Base-by-base conservation (phyloP, 2,888 invertebrate species). In the Dascillus cervinus region DNA sequence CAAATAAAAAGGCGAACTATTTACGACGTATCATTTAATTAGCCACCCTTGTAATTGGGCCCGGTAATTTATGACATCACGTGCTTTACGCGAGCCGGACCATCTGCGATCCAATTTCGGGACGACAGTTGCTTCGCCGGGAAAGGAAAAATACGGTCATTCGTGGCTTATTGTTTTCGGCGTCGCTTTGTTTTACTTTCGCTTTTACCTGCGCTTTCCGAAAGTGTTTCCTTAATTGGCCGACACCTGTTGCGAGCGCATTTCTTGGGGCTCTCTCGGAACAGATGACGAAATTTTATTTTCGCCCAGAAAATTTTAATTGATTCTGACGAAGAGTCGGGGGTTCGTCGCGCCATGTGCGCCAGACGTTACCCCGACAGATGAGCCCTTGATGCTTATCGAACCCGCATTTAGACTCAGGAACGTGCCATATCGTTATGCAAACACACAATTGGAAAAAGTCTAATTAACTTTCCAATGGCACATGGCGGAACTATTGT, bases 41-140 rank as follows among this genome's bases (percentile, higher is more conserved):
- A 55, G 47, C 40, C 44, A 45, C 52, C 51, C 53, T 40, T 39
- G 43, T 55, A 55, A 55, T 52, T 52, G 52, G 45, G 43, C 34
- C 35, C 40, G 47, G 44, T 53, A 53, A 55, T 55, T 54, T 54
- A 55, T 51, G 50, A 47, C 48, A 47, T 54, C 55, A 55, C 58
- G 58, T 58, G 58, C 56, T 54, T 52, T 57, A 58, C 56, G 52
- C 51, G 51, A 47, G 56, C 53, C 38, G 17, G 44, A 41, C 56
- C 58, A 58, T 58, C 58, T 58, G 58, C 47, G 53, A 51, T 56
- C 54, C 50, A 54, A 56, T 56, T 55, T 53, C 40, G 43, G 37
- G 38, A 43, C 55, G 50, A 48, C 56, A 52, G 56, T 54, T 52
- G 49, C 48, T 41, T 28, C 25, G 29, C 29, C 40, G 27, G 11